Evolutionary conservation across 2,888 invertebrate genomes (phyloP).

Genomic region (Gymnoscelis rufifasciata): DNA sequence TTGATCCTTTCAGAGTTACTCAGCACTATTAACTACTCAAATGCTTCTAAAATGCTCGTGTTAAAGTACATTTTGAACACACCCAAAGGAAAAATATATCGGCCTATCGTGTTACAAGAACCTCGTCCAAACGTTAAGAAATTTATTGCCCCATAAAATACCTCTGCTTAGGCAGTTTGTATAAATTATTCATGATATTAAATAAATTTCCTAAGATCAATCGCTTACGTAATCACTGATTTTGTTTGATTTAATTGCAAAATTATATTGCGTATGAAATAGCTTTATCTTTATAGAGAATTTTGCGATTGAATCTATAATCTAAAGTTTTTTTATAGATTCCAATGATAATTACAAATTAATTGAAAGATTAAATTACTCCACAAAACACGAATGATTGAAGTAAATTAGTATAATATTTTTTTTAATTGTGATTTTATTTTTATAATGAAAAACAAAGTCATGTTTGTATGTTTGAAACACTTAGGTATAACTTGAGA

Average conservation of each 20-base stretch:
- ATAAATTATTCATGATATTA: conserved; percentile 30
- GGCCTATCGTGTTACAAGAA: conserved; percentile 23
- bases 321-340: too few species aligned
- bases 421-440: too few species aligned
- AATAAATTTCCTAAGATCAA: conserved; percentile 30
- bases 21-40: not conserved
- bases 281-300: too few species aligned
- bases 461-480: too few species aligned
- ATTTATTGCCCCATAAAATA: conserved; percentile 30
- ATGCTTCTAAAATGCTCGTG: not conserved
- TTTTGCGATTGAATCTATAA: too few species aligned
- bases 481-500: too few species aligned
- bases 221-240: conserved; percentile 16
- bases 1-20: too few species aligned
- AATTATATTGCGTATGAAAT: not conserved
- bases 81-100: conserved; percentile 18
- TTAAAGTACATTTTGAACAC: not conserved
- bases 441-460: too few species aligned
- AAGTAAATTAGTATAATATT: too few species aligned
- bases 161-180: conserved; percentile 25
- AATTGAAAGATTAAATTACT: too few species aligned
- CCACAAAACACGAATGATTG: too few species aligned
- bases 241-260: conserved; percentile 12
- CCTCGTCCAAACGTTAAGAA: conserved; percentile 26
- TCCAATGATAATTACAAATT: too few species aligned